Evolutionary conservation across 1,140 invertebrate species (phyloP).

Genomic region (Branchinecta lynchi): DNA sequence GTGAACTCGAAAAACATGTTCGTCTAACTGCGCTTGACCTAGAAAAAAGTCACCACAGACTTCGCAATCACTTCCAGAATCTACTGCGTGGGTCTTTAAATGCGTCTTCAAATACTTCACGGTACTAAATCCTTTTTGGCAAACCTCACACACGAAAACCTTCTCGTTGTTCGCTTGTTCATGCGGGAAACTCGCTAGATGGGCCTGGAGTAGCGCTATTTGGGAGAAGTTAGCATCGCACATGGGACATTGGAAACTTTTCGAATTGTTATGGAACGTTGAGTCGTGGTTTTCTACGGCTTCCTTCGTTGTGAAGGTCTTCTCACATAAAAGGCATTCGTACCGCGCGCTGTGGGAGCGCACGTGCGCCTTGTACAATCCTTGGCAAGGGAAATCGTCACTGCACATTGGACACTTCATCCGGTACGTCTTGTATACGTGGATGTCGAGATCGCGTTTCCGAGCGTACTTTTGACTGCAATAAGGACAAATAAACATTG

Average conservation of each 20-base stretch:
- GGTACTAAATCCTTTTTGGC: neutral
- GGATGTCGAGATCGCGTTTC: neutral
- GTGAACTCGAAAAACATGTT: neutral
- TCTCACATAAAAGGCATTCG: neutral
- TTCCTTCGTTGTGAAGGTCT: neutral
- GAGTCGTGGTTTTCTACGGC: neutral
- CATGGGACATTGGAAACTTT: neutral
- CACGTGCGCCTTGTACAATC: neutral
- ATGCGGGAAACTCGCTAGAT: neutral
- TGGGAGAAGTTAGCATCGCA: neutral
- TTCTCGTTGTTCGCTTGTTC: neutral
- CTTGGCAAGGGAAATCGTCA: neutral
- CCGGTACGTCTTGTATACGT: neutral
- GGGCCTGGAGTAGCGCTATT: neutral
- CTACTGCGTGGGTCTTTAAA: neutral
- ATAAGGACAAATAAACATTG: constrained; percentile 1
- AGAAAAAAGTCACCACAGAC: neutral
- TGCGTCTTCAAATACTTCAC: neutral
- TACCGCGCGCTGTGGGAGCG: neutral
- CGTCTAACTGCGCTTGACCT: neutral
- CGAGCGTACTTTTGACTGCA: neutral
- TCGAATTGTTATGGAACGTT: neutral
- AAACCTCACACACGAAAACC: neutral
- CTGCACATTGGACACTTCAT: neutral
- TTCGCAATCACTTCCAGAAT: neutral